Base-by-base conservation (phyloP, 2,113 vertebrate genomes). In the Ophthalmolycus amberensis region DNA sequence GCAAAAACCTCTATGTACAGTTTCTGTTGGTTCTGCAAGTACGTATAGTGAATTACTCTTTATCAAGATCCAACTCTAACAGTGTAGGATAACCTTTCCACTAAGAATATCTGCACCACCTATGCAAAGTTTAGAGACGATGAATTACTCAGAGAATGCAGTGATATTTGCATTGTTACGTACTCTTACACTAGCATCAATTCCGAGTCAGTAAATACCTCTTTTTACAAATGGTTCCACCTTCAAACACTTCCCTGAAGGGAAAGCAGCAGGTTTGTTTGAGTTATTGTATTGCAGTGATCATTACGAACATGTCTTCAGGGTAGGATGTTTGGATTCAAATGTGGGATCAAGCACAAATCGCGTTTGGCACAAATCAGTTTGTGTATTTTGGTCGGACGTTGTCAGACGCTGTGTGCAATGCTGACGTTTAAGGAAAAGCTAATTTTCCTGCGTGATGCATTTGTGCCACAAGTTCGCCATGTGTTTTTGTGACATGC, bases 401-500 rank as follows among this genome's bases (percentile, higher is more conserved):
- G 56, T 76, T 64, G 58, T 82, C 46, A 67, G 75, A 73, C 67
- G 40, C 38, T 69, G 29, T 29, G 18, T 44, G 34, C 48, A 46
- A 56, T 71, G 58, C 46, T 80, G 56, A 78, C 67, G 59, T 85
- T 90, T 84, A 68, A 37, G 42, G 56, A 76, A 73, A 73, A 52
- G 56, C 58, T 82, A 48, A 65, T 58, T 76, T 85, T 77, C 42
- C 73, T 73, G 54, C 60, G 63, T 58, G 34, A 63, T 75, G 50
- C 60, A 74, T 74, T 58, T 80, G 48, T 68, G 34, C 52, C 60
- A 80, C 44, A 77, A 52, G 60, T 75, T 71, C 68, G 66, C 25
- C 62, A 73, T 70, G 65, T 64, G 54, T 85, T 85, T 69, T 62
- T 59, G 63, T 56, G 71, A 84, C 40, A 71, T 59, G 79, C 75